phyloP scores from a whole-genome alignment of 2,113 vertebrate species.

The Misgurnus anguillicaudatus region DNA sequence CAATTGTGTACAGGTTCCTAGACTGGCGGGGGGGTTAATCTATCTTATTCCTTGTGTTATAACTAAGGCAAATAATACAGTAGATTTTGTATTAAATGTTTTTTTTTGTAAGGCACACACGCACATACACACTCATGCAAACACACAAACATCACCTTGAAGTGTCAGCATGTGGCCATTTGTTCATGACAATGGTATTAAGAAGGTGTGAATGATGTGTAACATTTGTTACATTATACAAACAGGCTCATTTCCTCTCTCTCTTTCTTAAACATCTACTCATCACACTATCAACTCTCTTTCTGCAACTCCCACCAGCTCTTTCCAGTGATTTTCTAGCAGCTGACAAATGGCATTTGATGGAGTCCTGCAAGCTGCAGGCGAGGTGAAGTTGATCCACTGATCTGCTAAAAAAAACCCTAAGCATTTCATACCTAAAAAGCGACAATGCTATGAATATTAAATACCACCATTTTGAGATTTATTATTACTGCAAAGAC shows the following conservation, averaged over 20 bases:
- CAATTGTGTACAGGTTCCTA: too few species aligned
- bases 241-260: slow-evolving; percentile 53
- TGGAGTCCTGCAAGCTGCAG: slow-evolving; percentile 9
- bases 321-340: background rate
- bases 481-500: slow-evolving; percentile 8
- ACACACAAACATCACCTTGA: slow-evolving; percentile 50
- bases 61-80: background rate
- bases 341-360: slow-evolving; percentile 45
- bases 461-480: slow-evolving; percentile 65
- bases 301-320: slow-evolving; percentile 16
- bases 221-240: slow-evolving; percentile 69
- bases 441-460: background rate
- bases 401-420: too few species aligned
- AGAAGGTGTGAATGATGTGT: slow-evolving; percentile 68
- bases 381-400: background rate
- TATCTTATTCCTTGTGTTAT: background rate
- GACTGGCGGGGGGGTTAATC: too few species aligned
- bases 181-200: slow-evolving; percentile 66
- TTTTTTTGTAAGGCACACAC: slow-evolving; percentile 30
- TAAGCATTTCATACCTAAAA: slow-evolving; percentile 21
- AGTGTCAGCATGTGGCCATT: slow-evolving; percentile 65
- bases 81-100: slow-evolving; percentile 28
- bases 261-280: slow-evolving; percentile 9
- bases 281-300: slow-evolving; percentile 28
- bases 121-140: slow-evolving; percentile 24